Evolutionary conservation across 1,140 invertebrate species (phyloP).

Genomic region (Caenorhabditis briggsae): DNA sequence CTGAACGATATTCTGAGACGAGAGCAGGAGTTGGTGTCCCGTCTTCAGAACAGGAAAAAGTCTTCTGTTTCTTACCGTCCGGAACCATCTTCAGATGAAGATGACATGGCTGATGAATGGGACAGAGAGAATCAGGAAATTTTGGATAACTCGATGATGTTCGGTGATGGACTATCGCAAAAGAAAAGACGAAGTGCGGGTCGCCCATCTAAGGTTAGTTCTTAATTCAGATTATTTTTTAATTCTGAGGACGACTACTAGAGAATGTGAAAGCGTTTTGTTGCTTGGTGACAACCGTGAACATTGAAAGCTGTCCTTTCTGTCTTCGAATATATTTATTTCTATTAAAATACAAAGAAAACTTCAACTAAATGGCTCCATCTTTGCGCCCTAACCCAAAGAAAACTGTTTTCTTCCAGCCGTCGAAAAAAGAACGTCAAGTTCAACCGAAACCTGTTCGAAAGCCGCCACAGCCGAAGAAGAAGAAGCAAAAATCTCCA

Average conservation of each 20-base stretch:
- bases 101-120: conserved; percentile 10
- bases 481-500: not conserved
- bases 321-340: too few relatives aligned
- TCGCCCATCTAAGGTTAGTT: not conserved
- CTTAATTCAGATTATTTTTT: not conserved
- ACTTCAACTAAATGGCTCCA: too few relatives aligned
- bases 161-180: conserved; percentile 5
- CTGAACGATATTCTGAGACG: not conserved
- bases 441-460: not conserved
- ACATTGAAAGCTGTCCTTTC: too few relatives aligned
- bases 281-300: too few relatives aligned
- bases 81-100: not conserved
- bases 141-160: conserved; percentile 42
- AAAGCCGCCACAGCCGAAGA: not conserved
- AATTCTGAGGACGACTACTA: too few relatives aligned
- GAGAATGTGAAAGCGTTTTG: too few relatives aligned
- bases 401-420: not conserved
- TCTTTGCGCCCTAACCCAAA: too few relatives aligned
- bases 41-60: not conserved
- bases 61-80: not conserved
- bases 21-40: not conserved
- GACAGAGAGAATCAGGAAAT: conserved; percentile 29
- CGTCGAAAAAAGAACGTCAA: not conserved
- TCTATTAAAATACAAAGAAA: too few relatives aligned
- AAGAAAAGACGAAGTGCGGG: not conserved